These are phyloP conservation scores for Cosmopolites sordidus DNA, from an alignment of 2,888 invertebrate genomes.

Conservation along the genomic window DNA sequence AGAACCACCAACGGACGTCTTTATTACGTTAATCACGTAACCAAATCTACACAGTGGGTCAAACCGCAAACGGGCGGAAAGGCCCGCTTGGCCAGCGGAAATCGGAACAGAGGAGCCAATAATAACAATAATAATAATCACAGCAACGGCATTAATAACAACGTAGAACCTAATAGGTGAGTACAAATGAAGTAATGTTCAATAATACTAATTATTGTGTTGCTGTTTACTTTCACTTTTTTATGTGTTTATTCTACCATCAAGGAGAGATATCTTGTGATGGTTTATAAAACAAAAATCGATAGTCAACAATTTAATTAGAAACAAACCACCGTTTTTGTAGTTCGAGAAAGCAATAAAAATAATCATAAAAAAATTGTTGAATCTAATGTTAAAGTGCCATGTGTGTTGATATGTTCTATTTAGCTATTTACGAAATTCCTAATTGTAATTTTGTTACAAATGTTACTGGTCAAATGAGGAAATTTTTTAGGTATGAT, in stretches of 20 bases:
- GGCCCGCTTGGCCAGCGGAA: constrained; percentile 6
- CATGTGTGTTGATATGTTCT: too few species aligned
- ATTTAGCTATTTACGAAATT: too few species aligned
- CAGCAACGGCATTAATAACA: constrained; percentile 29
- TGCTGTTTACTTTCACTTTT: not conserved
- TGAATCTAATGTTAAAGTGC: too few species aligned
- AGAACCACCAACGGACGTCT: constrained; percentile 79
- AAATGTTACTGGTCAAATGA: too few species aligned
- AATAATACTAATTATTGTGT: not conserved
- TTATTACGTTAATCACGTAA: constrained; percentile 90
- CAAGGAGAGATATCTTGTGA: too few species aligned
- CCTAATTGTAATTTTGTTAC: too few species aligned
- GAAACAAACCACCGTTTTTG: too few species aligned
- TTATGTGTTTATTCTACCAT: not conserved
- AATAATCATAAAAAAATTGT: too few species aligned
- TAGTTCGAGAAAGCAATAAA: too few species aligned
- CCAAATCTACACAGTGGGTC: constrained; percentile 81
- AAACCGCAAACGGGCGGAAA: constrained; percentile 53
- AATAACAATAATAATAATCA: constrained; percentile 25
- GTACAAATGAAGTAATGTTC: not conserved
- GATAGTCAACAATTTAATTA: too few species aligned
- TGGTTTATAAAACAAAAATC: too few species aligned
- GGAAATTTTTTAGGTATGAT: too few species aligned
- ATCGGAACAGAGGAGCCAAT: constrained; percentile 25
- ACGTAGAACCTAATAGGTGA: constrained; percentile 30